These are phyloP conservation scores for Drosophila dunni DNA, from an alignment of 1,140 invertebrate genomes.

Conservation along the genomic window DNA sequence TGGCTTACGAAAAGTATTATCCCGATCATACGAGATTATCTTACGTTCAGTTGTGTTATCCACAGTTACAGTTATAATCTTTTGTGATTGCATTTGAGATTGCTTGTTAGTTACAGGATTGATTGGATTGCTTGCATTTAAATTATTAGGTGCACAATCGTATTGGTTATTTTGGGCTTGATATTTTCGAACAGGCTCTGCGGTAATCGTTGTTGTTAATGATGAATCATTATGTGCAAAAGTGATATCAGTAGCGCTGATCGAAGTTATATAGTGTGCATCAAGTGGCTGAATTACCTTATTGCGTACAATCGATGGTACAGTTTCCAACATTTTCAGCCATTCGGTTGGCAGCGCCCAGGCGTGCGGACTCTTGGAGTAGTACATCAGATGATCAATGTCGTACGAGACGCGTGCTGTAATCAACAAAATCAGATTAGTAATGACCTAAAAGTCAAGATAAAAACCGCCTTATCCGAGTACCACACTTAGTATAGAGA, in stretches of 20 bases:
- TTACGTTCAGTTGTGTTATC: slow-evolving; percentile 47
- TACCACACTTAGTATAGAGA: too few relatives aligned
- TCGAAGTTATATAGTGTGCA: slow-evolving; percentile 14
- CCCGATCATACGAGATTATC: slow-evolving; percentile 46
- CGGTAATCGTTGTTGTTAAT: slow-evolving; percentile 42
- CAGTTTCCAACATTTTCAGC: slow-evolving; percentile 74
- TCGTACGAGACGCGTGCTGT: slow-evolving; percentile 77
- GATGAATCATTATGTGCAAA: slow-evolving; percentile 65
- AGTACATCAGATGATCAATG: slow-evolving; percentile 80
- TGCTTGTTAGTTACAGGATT: slow-evolving; percentile 52
- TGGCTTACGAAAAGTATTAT: slow-evolving; percentile 55
- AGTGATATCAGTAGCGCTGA: slow-evolving; percentile 45
- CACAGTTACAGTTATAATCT: slow-evolving; percentile 37
- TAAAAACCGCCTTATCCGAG: too few relatives aligned
- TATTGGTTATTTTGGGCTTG: slow-evolving; percentile 17
- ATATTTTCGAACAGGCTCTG: neutral
- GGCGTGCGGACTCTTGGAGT: slow-evolving; percentile 79
- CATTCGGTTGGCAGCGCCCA: slow-evolving; percentile 76
- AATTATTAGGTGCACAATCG: slow-evolving; percentile 29
- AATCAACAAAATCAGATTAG: neutral
- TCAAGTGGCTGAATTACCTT: slow-evolving; percentile 75
- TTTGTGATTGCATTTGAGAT: slow-evolving; percentile 30
- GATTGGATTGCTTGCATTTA: slow-evolving; percentile 29
- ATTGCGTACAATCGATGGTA: slow-evolving; percentile 79
- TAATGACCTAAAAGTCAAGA: neutral